These are phyloP conservation scores for Temnothorax unifasciatus DNA, from an alignment of 2,888 invertebrate genomes.

Conservation along the genomic window DNA sequence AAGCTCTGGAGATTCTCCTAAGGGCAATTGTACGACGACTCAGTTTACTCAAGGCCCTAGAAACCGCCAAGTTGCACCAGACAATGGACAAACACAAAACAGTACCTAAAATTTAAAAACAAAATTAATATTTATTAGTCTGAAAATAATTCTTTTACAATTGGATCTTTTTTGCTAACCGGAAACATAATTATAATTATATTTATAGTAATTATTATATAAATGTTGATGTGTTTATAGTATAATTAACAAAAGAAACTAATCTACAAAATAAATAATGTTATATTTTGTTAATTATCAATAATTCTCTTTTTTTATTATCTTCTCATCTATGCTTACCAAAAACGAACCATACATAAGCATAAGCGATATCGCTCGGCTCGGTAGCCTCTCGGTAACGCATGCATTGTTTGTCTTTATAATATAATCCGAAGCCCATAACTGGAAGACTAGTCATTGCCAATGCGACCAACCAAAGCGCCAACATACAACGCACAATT, in stretches of 20 bases:
- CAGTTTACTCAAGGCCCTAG: constrained; percentile 90
- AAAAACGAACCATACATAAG: constrained; percentile 91
- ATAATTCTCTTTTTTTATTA: not conserved
- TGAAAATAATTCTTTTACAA: not conserved
- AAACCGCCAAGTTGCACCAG: constrained; percentile 94
- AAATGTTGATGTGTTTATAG: not conserved
- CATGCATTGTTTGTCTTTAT: constrained; percentile 87
- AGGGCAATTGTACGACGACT: constrained; percentile 81
- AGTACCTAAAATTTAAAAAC: constrained; percentile 88
- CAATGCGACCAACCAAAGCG: constrained; percentile 91
- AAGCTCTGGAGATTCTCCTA: constrained; percentile 82
- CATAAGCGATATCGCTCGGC: constrained; percentile 90
- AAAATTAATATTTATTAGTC: not conserved
- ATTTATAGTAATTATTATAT: not conserved
- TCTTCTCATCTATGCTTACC: constrained; percentile 88
- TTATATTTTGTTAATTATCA: not conserved
- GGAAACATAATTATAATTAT: not conserved
- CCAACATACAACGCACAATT: constrained; percentile 91
- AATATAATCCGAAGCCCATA: constrained; percentile 87
- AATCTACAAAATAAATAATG: not conserved
- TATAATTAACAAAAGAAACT: not conserved
- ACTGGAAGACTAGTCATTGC: constrained; percentile 92
- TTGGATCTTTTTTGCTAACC: not conserved
- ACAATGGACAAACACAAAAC: constrained; percentile 92
- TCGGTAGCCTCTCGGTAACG: constrained; percentile 91